These are phyloP conservation scores for sheep (Ovis aries) DNA, from an alignment of 2,113 vertebrate species.

Conservation along the genomic window DNA sequence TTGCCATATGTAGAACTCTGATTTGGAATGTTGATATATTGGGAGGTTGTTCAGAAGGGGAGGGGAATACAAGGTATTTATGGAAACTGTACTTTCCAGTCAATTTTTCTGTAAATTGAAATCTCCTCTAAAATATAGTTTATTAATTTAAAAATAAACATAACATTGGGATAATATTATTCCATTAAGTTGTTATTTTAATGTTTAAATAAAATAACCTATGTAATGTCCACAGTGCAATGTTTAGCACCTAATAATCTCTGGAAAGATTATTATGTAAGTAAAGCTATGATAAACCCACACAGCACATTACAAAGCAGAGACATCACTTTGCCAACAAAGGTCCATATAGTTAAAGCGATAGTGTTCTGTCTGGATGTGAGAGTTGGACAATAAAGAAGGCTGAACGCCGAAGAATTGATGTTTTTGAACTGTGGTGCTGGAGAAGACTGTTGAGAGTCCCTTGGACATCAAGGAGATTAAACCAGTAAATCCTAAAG, in stretches of 20 bases:
- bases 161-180: neutral
- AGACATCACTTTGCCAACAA: neutral
- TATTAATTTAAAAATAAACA: neutral
- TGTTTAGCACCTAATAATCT: neutral
- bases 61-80: neutral
- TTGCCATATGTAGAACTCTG: neutral
- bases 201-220: neutral
- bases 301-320: neutral
- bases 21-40: too few relatives aligned
- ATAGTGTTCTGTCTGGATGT: neutral
- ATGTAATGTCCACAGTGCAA: neutral
- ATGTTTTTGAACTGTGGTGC: neutral
- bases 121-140: neutral
- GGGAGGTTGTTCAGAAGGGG: fast-evolving
- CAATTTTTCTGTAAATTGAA: neutral
- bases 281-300: neutral
- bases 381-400: neutral
- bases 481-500: neutral
- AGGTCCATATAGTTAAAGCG: neutral
- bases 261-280: neutral
- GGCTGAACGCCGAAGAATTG: fast-evolving
- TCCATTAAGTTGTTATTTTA: neutral
- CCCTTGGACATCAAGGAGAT: neutral
- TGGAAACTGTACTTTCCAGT: neutral
- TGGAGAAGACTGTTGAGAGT: neutral